Conservation (phyloP, 2,888 invertebrate genomes). For the Aphidoletes aphidimyza region DNA sequence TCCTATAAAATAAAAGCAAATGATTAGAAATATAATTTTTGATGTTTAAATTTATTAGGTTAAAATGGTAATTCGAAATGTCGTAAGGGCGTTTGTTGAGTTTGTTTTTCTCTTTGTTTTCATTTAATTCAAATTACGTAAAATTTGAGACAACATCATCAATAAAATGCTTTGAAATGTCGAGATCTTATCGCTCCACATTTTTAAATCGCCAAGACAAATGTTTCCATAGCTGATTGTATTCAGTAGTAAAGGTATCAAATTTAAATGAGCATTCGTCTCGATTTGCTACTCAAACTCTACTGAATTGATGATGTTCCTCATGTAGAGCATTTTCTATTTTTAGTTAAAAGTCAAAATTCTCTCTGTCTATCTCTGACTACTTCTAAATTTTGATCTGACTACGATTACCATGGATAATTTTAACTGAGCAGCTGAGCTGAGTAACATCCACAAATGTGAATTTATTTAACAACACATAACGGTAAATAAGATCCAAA, state of each 20-base stretch:
- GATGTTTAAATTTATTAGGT: background rate
- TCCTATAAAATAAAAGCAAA: background rate
- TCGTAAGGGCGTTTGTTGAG: too few relatives aligned
- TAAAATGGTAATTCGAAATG: background rate
- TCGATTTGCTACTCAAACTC: background rate
- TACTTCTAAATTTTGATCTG: too few relatives aligned
- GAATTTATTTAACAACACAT: too few relatives aligned
- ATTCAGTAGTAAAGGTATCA: background rate
- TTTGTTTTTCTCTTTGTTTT: too few relatives aligned
- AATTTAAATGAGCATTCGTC: background rate
- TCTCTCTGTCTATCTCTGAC: too few relatives aligned
- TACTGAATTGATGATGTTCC: background rate
- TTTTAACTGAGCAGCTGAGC: background rate
- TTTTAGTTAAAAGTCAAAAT: too few relatives aligned
- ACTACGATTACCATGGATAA: constrained; percentile 15
- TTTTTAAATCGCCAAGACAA: too few relatives aligned
- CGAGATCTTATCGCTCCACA: background rate
- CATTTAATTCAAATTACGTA: too few relatives aligned
- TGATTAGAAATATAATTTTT: background rate
- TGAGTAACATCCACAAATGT: background rate
- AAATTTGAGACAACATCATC: too few relatives aligned
- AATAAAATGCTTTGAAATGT: background rate
- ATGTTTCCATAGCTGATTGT: background rate
- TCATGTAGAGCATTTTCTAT: background rate
- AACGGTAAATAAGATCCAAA: background rate